These are phyloP conservation scores for Coleophora deauratella DNA, from an alignment of 2,888 invertebrate genomes.

Conservation along the genomic window DNA sequence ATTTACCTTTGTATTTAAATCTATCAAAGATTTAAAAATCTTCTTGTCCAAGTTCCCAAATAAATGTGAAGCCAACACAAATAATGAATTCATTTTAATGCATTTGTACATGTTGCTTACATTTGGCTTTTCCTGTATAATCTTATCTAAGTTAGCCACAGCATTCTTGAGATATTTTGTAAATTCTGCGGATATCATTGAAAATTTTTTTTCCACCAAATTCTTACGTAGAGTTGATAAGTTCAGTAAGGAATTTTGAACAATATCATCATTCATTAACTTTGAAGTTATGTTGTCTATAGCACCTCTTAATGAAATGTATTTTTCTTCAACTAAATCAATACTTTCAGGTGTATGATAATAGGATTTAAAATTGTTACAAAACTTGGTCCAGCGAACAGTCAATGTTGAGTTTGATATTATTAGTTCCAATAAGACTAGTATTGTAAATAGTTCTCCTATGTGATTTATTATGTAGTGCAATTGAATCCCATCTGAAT, in stretches of 20 bases:
- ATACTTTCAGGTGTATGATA: slow-evolving; percentile 77
- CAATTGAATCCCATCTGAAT: slow-evolving; percentile 61
- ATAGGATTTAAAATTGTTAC: slow-evolving; percentile 81
- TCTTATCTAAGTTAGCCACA: slow-evolving; percentile 75
- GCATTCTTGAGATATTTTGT: slow-evolving; percentile 77
- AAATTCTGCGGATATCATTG: slow-evolving; percentile 75
- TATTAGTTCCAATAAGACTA: slow-evolving; percentile 78
- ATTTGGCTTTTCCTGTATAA: slow-evolving; percentile 65
- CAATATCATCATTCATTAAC: slow-evolving; percentile 80
- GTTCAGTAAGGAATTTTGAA: slow-evolving; percentile 71
- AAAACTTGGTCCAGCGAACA: slow-evolving; percentile 84
- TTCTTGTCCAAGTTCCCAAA: slow-evolving; percentile 87
- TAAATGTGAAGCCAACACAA: slow-evolving; percentile 79
- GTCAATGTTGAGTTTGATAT: slow-evolving; percentile 52
- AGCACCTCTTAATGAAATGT: slow-evolving; percentile 80
- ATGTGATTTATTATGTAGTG: slow-evolving; percentile 72
- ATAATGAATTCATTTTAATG: slow-evolving; percentile 79
- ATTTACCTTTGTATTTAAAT: slow-evolving; percentile 82
- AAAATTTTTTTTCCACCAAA: slow-evolving; percentile 59
- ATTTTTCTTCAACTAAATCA: slow-evolving; percentile 73
- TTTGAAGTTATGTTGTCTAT: slow-evolving; percentile 80
- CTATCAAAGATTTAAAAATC: slow-evolving; percentile 80
- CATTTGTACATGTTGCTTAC: slow-evolving; percentile 71
- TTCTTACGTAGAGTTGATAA: slow-evolving; percentile 53
- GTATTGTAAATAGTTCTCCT: slow-evolving; percentile 78